phyloP scores from a whole-genome alignment of 1,140 invertebrate genomes.

The Heliconius hewitsoni region DNA sequence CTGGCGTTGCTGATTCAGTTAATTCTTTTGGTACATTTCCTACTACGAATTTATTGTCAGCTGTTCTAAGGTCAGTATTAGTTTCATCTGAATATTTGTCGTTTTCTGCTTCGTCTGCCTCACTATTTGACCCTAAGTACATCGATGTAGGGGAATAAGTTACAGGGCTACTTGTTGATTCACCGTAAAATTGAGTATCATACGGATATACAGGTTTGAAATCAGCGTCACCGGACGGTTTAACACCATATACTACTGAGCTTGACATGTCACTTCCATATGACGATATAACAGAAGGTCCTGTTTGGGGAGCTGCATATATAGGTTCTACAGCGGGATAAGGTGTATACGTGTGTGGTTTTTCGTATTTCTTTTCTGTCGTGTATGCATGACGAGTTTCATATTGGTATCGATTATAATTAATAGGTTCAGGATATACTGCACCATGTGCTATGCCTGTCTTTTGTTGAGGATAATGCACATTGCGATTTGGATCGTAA shows the following conservation, averaged over 20 bases:
- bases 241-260: constrained; percentile 71
- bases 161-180: constrained; percentile 67
- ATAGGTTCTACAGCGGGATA: constrained; percentile 76
- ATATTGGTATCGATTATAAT: constrained; percentile 68
- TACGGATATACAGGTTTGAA: constrained; percentile 75
- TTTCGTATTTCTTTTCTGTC: constrained; percentile 63
- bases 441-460: constrained; percentile 77
- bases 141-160: constrained; percentile 74
- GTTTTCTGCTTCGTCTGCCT: constrained; percentile 60
- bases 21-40: constrained; percentile 82
- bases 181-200: constrained; percentile 66
- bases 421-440: constrained; percentile 71
- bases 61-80: constrained; percentile 45
- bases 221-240: constrained; percentile 66
- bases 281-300: constrained; percentile 54
- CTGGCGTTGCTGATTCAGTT: constrained; percentile 79
- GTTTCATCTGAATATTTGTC: constrained; percentile 63
- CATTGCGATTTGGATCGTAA: constrained; percentile 67
- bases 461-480: constrained; percentile 75
- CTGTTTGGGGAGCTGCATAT: constrained; percentile 68
- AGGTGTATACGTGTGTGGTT: constrained; percentile 56
- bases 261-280: constrained; percentile 66
- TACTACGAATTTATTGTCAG: constrained; percentile 81
- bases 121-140: constrained; percentile 75
- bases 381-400: constrained; percentile 71